phyloP scores from a whole-genome alignment of 2,797 vertebrate species.

The Phoeniculus purpureus region DNA sequence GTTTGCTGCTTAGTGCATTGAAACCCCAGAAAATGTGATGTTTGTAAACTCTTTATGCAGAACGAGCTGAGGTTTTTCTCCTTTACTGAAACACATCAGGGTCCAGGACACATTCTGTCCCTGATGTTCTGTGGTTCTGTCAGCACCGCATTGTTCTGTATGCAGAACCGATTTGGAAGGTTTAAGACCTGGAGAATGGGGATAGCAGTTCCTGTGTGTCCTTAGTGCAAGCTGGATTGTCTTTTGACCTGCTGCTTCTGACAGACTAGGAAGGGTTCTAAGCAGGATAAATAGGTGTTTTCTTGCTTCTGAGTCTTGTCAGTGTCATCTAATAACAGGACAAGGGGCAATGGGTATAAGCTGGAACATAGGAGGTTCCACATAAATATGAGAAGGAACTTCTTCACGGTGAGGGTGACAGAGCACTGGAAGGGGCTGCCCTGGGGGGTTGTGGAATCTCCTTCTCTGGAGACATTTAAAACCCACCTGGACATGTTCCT shows the following conservation, averaged over 20 bases:
- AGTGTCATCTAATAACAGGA: no score
- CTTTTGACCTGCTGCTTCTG: background rate
- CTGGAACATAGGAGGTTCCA: no score
- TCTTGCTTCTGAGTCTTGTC: background rate
- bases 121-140: no score
- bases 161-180: background rate
- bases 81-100: background rate
- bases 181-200: background rate
- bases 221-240: background rate
- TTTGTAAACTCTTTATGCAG: background rate
- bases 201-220: background rate
- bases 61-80: background rate
- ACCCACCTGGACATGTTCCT: no score
- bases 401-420: no score
- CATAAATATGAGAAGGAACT: no score
- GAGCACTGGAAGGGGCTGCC: no score
- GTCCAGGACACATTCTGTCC: background rate
- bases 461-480: no score
- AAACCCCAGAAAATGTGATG: background rate
- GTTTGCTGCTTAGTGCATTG: background rate
- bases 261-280: background rate
- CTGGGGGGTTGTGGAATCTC: no score
- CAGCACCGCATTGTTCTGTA: background rate
- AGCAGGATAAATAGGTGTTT: background rate
- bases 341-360: no score